Conservation (phyloP, 2,888 invertebrate genomes). For the Nesidiocoris tenuis region DNA sequence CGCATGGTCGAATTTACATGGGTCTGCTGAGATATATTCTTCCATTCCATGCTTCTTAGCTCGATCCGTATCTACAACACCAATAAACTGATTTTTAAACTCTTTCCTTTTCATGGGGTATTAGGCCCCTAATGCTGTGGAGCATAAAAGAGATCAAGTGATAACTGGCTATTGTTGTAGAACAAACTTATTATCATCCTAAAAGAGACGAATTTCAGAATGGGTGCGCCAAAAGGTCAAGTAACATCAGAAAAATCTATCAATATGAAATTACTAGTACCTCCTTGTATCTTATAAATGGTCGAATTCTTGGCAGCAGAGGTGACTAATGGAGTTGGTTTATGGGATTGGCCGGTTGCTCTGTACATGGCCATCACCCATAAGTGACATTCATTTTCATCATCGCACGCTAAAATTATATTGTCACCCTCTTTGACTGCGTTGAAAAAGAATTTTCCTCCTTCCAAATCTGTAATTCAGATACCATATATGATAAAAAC, state of each 20-base stretch:
- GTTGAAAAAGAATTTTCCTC: conserved; percentile 95
- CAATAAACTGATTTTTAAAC: too few relatives aligned
- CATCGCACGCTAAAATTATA: conserved; percentile 91
- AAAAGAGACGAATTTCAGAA: too few relatives aligned
- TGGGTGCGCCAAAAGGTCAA: too few relatives aligned
- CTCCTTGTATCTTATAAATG: conserved; percentile 87
- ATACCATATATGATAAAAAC: too few relatives aligned
- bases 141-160: too few relatives aligned
- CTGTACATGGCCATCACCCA: conserved; percentile 99
- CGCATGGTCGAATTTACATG: conserved; percentile 95
- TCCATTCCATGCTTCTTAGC: conserved; percentile 99
- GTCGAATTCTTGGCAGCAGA: conserved; percentile 80
- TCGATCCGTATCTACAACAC: conserved; percentile 81
- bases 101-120: too few relatives aligned
- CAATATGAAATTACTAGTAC: conserved; percentile 56
- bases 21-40: conserved; percentile 98
- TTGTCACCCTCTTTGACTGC: conserved; percentile 98
- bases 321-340: conserved; percentile 91
- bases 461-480: conserved; percentile 80
- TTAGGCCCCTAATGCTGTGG: too few relatives aligned
- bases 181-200: too few relatives aligned
- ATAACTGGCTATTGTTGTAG: too few relatives aligned
- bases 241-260: too few relatives aligned
- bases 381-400: conserved; percentile 95
- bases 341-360: conserved; percentile 99